A percentile compares a stretch with the other conserved stretches of the same genome.
phyloP scores from a whole-genome alignment of 2,888 invertebrate genomes.

The Epinotia brunnichana region DNA sequence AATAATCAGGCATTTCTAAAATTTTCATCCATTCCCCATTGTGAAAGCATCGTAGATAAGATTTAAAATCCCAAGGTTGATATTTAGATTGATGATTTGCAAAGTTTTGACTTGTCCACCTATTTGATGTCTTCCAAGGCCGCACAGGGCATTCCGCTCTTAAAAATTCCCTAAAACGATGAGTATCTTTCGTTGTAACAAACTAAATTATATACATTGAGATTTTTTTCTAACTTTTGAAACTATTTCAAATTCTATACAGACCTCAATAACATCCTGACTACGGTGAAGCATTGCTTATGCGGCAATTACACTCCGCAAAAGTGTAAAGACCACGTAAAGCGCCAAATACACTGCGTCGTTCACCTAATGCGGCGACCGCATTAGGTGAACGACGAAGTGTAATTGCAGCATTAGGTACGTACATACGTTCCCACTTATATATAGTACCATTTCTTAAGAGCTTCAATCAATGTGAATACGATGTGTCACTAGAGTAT shows the following conservation, averaged over 20 bases:
- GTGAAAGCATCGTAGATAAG: no score
- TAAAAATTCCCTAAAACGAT: slow-evolving; percentile 24
- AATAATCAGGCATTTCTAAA: no score
- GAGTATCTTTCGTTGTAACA: slow-evolving; percentile 4
- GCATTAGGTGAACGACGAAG: no score
- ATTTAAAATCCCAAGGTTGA: slow-evolving; percentile 31
- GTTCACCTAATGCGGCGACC: no score
- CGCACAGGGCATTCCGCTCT: slow-evolving; percentile 46
- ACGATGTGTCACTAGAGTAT: slow-evolving; percentile 19
- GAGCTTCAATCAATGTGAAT: slow-evolving; percentile 9
- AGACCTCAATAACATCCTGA: slow-evolving; percentile 7
- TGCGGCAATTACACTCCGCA: no score
- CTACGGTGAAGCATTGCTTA: not conserved
- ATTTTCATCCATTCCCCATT: no score
- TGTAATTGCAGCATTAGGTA: no score
- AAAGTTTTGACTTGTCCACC: slow-evolving; percentile 48
- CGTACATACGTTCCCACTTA: slow-evolving; percentile 9
- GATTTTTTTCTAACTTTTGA: not conserved
- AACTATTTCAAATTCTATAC: not conserved
- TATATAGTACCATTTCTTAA: slow-evolving; percentile 10
- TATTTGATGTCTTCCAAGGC: slow-evolving; percentile 64
- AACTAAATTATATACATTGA: not conserved
- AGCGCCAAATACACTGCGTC: no score
- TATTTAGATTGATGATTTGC: slow-evolving; percentile 29
- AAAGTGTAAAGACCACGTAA: no score